A percentile compares a stretch with the other conserved stretches of the same genome.
phyloP scores from a whole-genome alignment of 1,140 invertebrate species.

The Drosophila simulans region DNA sequence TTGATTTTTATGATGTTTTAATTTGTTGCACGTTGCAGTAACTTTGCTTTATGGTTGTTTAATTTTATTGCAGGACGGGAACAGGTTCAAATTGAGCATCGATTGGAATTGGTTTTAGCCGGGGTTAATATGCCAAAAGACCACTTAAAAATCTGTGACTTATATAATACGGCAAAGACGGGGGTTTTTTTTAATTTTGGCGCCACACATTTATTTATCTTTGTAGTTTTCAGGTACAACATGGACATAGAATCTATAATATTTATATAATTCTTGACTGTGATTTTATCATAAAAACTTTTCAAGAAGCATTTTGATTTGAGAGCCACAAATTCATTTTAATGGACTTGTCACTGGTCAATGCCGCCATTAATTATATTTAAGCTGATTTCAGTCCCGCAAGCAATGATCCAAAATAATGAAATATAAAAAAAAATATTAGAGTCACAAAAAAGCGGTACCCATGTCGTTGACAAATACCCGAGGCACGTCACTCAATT shows the following conservation, averaged over 20 bases:
- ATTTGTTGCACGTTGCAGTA: constrained; percentile 80
- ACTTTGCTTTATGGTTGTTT: constrained; percentile 60
- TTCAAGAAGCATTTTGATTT: constrained; percentile 2
- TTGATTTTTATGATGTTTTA: constrained; percentile 83
- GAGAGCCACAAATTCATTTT: constrained; percentile 44
- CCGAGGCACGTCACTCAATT: constrained; percentile 58
- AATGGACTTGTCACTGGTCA: constrained; percentile 81
- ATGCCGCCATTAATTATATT: constrained; percentile 83
- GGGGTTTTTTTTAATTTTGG: no score
- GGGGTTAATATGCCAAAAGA: constrained; percentile 38
- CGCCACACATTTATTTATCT: background rate
- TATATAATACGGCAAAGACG: background rate
- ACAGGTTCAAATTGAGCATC: constrained; percentile 44
- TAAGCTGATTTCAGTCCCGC: constrained; percentile 74
- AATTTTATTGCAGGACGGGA: constrained; percentile 47
- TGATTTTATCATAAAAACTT: background rate
- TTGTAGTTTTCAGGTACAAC: background rate
- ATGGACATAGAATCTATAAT: no score
- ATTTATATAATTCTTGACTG: no score
- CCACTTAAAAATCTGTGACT: constrained; percentile 12
- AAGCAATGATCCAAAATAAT: constrained; percentile 17
- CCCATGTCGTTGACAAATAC: constrained; percentile 60
- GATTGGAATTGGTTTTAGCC: constrained; percentile 37
- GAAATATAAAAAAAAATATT: constrained; percentile 21
- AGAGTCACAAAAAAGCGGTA: constrained; percentile 46